These are phyloP conservation scores for Elysia chlorotica DNA, from an alignment of 1,140 invertebrate species.

Conservation along the genomic window DNA sequence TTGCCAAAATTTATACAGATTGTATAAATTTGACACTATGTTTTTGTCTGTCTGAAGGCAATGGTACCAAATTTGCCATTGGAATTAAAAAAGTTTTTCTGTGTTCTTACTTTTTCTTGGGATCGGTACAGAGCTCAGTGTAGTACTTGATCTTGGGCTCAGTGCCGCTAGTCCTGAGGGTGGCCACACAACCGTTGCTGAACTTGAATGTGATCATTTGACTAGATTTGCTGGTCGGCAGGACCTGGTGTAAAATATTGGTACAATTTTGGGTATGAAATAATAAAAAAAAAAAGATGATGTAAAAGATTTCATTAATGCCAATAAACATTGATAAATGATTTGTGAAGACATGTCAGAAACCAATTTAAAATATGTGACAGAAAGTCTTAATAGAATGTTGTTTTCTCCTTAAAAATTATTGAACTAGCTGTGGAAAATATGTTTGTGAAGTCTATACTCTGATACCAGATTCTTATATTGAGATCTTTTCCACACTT, in stretches of 20 bases:
- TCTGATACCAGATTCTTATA: background rate
- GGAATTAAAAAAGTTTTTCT: background rate
- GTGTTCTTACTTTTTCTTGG: constrained; percentile 36
- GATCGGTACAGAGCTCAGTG: constrained; percentile 72
- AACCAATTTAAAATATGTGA: no score
- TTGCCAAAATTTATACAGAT: background rate
- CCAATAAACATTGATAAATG: no score
- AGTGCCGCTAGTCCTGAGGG: constrained; percentile 94
- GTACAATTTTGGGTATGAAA: no score
- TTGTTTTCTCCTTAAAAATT: no score
- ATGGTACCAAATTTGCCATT: background rate
- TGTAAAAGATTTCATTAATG: no score
- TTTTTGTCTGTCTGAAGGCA: background rate
- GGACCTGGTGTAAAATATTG: constrained; percentile 56
- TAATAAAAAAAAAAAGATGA: no score
- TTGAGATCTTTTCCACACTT: background rate
- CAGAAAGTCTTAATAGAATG: no score
- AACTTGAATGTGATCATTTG: constrained; percentile 99
- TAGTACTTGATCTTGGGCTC: constrained; percentile 92
- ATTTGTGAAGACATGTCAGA: no score
- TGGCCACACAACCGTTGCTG: constrained; percentile 83
- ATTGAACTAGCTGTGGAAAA: no score
- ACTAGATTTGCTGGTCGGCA: constrained; percentile 78
- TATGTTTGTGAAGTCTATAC: no score
- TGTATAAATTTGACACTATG: background rate